Percentiles rank a stretch among this genome's conserved stretches.
Evolutionary conservation across 2,888 invertebrate species (phyloP).

Genomic region (Steinernema carpocapsae): DNA sequence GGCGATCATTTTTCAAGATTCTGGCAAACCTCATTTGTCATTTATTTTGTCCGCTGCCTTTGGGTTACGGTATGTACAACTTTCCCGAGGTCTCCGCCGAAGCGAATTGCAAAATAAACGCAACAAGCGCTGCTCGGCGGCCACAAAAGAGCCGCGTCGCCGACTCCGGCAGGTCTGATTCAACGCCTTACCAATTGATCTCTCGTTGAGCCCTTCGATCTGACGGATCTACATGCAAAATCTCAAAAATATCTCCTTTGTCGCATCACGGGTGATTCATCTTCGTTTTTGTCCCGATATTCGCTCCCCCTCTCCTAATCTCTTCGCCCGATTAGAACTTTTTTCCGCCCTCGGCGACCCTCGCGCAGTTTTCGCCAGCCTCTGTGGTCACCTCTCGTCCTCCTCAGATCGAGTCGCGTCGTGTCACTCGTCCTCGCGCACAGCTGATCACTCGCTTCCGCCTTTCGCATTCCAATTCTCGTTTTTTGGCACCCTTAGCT

Average conservation of each 20-base stretch:
- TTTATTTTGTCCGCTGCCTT: no score
- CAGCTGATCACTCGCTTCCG: constrained; percentile 21
- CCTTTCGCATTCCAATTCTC: background rate
- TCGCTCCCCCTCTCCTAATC: background rate
- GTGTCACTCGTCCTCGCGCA: constrained; percentile 17
- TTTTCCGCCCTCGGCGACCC: background rate
- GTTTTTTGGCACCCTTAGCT: background rate
- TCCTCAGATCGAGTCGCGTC: background rate
- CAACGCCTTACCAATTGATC: background rate
- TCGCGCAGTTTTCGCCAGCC: background rate
- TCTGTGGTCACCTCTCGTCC: background rate
- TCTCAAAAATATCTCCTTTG: no score
- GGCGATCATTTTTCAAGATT: no score
- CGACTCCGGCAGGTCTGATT: background rate
- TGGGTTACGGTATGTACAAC: no score
- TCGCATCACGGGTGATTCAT: no score
- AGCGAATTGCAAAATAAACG: no score
- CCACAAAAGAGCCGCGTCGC: no score
- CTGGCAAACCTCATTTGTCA: no score
- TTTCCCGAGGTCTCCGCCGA: no score
- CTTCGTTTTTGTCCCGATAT: background rate
- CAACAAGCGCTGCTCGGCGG: no score
- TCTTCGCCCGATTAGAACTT: background rate
- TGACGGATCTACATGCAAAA: background rate
- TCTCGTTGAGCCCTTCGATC: background rate